Percentiles rank a stretch among this genome's conserved stretches.
phyloP scores from a whole-genome alignment of 2,888 invertebrate species.

The Noctua pronuba region DNA sequence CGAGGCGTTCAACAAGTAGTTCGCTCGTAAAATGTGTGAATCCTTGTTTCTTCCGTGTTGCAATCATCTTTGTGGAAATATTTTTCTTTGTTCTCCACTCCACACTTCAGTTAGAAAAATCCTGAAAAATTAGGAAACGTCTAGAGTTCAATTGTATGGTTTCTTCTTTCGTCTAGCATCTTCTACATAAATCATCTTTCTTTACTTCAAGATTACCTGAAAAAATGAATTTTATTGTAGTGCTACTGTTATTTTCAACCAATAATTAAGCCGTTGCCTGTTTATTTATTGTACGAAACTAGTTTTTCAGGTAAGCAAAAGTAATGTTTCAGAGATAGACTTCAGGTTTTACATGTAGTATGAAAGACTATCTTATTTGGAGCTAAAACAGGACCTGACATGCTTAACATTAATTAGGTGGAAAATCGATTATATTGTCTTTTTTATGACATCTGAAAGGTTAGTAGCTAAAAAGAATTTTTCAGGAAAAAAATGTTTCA shows the following conservation, averaged over 20 bases:
- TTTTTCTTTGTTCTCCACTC: neutral
- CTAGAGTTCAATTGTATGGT: neutral
- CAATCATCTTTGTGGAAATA: neutral
- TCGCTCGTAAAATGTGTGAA: slow-evolving; percentile 24
- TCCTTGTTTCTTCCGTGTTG: neutral
- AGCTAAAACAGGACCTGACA: neutral
- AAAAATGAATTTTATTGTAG: neutral
- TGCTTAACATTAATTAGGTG: neutral
- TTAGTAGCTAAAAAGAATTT: no score
- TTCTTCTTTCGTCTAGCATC: neutral
- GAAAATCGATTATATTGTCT: neutral
- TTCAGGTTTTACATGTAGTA: neutral
- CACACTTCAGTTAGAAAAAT: neutral
- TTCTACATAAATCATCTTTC: neutral
- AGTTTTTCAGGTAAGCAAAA: neutral
- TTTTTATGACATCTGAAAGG: neutral
- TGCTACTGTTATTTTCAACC: neutral
- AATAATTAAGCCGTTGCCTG: neutral
- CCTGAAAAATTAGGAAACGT: neutral
- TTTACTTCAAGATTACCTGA: neutral
- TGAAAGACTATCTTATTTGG: neutral
- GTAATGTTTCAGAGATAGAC: neutral
- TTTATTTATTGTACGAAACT: neutral
- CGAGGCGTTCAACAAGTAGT: slow-evolving; percentile 53
- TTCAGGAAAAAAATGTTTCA: neutral